Evolutionary conservation across 64 coral and sea anemone species (phyloP).

Genomic region (Montipora capricornis): DNA sequence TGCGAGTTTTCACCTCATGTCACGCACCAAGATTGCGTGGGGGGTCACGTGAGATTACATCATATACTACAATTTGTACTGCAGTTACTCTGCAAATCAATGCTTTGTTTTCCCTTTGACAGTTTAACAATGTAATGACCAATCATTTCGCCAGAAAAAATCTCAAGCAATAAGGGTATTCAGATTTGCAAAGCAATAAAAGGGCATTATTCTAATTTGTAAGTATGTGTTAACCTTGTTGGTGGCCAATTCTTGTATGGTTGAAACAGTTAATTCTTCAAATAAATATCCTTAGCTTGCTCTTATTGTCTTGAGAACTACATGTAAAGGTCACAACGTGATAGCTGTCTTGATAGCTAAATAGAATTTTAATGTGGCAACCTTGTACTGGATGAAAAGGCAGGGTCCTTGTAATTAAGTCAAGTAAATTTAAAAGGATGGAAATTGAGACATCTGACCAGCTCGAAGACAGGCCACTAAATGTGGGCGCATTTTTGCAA

Average conservation of each 20-base stretch:
- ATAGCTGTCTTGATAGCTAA: background rate
- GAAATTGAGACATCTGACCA: slow-evolving; percentile 31
- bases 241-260: slow-evolving; percentile 10
- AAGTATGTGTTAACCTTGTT: slow-evolving; percentile 7
- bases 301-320: background rate
- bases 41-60: too few species aligned
- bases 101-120: background rate
- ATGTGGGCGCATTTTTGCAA: slow-evolving; percentile 48
- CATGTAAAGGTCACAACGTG: too few species aligned
- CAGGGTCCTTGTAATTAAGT: background rate
- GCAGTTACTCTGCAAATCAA: background rate
- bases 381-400: background rate
- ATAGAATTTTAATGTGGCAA: background rate
- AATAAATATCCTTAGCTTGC: slow-evolving; percentile 26
- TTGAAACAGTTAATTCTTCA: slow-evolving; percentile 1
- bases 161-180: slow-evolving; percentile 3
- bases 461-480: slow-evolving; percentile 15
- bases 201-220: slow-evolving; percentile 46
- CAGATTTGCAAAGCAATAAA: slow-evolving; percentile 50
- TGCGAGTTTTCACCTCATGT: too few species aligned
- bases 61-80: background rate
- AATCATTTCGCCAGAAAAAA: background rate
- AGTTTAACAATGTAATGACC: background rate
- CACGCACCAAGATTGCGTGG: too few species aligned
- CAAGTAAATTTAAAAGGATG: slow-evolving; percentile 15